Conservation (phyloP, 2,888 invertebrate genomes). For the Dorcus parallelipipedus region DNA sequence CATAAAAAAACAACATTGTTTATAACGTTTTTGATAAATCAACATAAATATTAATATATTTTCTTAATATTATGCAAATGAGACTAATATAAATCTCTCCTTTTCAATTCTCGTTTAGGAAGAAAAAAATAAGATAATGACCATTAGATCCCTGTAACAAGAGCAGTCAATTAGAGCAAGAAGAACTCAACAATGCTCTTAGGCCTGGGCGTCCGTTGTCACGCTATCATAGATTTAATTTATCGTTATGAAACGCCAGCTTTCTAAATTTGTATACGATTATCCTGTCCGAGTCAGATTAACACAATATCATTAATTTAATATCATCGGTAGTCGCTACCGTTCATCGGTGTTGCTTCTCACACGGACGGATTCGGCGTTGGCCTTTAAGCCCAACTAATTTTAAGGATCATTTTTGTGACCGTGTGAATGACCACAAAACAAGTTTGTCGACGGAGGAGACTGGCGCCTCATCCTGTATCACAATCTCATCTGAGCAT, state of each 20-base stretch:
- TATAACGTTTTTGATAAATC: too few relatives aligned
- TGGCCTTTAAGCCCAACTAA: not conserved
- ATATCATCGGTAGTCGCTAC: conserved; percentile 6
- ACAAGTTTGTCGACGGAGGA: conserved; percentile 8
- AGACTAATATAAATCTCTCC: not conserved
- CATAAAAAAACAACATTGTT: too few relatives aligned
- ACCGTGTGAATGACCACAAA: conserved; percentile 13
- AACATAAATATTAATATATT: not conserved
- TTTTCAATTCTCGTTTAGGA: not conserved
- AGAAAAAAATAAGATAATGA: not conserved
- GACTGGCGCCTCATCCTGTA: conserved; percentile 14
- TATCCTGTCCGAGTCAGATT: not conserved
- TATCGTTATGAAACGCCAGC: conserved; percentile 14
- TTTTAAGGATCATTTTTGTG: not conserved
- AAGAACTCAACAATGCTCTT: conserved; percentile 18
- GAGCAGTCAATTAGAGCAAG: not conserved
- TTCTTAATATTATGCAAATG: not conserved
- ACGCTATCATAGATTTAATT: conserved; percentile 17
- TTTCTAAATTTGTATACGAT: conserved; percentile 17
- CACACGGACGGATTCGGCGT: not conserved
- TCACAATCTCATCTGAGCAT: conserved; percentile 13
- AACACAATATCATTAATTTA: conserved; percentile 6
- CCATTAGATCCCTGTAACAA: not conserved
- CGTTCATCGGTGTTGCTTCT: not conserved
- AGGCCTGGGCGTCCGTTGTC: conserved; percentile 13